Conservation (phyloP, 2,888 invertebrate genomes). For the Polylopha cassiicola region DNA sequence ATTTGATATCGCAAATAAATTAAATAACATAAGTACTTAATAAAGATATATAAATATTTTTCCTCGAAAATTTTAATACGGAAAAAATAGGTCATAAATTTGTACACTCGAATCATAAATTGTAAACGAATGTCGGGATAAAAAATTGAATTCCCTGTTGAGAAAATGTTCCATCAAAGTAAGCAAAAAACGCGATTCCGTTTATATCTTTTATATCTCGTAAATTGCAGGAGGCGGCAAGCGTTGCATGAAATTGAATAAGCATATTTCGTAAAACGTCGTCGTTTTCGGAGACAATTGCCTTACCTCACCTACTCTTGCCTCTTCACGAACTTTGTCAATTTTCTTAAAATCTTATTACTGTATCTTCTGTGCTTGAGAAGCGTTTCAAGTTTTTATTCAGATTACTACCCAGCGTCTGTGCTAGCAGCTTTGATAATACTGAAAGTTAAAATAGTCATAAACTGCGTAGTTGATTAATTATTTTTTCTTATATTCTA, state of each 20-base stretch:
- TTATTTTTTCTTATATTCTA: no score
- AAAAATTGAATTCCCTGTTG: constrained; percentile 74
- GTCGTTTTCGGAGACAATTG: constrained; percentile 77
- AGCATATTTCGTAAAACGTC: constrained; percentile 78
- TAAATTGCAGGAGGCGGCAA: constrained; percentile 78
- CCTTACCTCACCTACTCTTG: constrained; percentile 77
- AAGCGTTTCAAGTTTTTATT: constrained; percentile 46
- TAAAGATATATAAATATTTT: no score
- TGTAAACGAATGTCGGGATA: constrained; percentile 64
- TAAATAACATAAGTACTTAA: no score
- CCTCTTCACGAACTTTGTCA: constrained; percentile 75
- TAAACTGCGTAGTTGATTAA: no score
- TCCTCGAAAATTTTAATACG: constrained; percentile 22
- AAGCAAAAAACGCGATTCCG: constrained; percentile 78
- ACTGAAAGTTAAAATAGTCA: no score
- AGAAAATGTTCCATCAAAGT: constrained; percentile 76
- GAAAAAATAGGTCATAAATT: constrained; percentile 47
- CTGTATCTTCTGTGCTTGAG: constrained; percentile 57
- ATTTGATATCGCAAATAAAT: no score
- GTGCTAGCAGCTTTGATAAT: no score
- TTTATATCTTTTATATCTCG: constrained; percentile 78
- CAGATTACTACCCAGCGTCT: constrained; percentile 32
- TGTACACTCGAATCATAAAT: constrained; percentile 54
- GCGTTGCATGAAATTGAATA: constrained; percentile 79
- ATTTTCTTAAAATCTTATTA: constrained; percentile 74